A percentile compares a stretch with the other conserved stretches of the same genome.
Conservation (phyloP, 2,113 vertebrate genomes). For the Aspiorhynchus laticeps region DNA sequence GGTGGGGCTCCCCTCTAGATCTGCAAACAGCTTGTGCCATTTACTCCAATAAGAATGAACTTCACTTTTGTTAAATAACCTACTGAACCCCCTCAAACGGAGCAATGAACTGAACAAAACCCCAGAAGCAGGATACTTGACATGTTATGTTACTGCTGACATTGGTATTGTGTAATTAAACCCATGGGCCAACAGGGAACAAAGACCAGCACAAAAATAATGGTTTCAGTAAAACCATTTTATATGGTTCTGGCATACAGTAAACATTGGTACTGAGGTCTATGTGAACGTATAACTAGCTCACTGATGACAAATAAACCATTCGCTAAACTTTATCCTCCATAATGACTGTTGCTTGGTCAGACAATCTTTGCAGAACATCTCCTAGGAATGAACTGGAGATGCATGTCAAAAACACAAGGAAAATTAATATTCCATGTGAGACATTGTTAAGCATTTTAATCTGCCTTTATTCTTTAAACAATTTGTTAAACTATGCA, state of each 20-base stretch:
- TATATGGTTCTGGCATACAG: neutral
- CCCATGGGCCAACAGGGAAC: neutral
- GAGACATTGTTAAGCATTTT: neutral
- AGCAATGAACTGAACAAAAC: constrained; percentile 14
- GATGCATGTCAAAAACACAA: neutral
- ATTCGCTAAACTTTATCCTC: neutral
- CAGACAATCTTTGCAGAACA: neutral
- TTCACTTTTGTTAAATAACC: neutral
- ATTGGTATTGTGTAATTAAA: constrained; percentile 34
- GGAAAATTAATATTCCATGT: neutral
- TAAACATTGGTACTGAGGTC: neutral
- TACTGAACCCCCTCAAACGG: constrained; percentile 9
- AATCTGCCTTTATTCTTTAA: neutral
- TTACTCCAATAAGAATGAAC: constrained; percentile 20
- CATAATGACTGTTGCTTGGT: neutral
- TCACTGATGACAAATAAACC: neutral
- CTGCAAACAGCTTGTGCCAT: constrained; percentile 34
- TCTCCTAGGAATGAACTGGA: neutral
- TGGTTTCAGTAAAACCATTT: constrained; percentile 1
- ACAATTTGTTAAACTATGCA: no score
- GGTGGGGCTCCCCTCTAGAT: constrained; percentile 19
- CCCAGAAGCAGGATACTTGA: constrained; percentile 8
- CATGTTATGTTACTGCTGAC: constrained; percentile 4
- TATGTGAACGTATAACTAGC: constrained; percentile 1
- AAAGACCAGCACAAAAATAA: neutral